These are phyloP conservation scores for Marmota flaviventris DNA, from an alignment of 2,113 vertebrate genomes.

Conservation along the genomic window DNA sequence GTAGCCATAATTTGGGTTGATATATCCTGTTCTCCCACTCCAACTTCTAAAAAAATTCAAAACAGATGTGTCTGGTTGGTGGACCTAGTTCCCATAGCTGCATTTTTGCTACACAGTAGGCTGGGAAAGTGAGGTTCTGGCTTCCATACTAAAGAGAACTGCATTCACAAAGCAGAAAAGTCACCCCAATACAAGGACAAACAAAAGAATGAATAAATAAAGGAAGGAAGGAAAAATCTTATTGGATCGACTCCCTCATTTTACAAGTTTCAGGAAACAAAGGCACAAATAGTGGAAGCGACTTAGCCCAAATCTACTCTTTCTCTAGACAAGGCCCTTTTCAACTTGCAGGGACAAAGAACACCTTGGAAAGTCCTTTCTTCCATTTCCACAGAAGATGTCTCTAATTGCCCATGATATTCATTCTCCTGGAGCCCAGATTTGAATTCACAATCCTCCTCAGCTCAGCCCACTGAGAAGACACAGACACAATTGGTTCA, in stretches of 20 bases:
- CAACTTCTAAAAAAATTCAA: neutral
- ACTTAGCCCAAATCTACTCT: neutral
- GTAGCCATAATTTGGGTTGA: neutral
- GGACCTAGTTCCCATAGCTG: neutral
- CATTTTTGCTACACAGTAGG: neutral
- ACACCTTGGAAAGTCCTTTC: neutral
- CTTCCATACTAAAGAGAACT: neutral
- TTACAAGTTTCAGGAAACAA: slow-evolving; percentile 3
- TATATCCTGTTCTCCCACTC: neutral
- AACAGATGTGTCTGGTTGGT: neutral
- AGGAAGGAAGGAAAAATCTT: neutral
- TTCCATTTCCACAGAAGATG: neutral
- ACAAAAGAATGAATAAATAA: neutral
- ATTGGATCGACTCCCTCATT: neutral
- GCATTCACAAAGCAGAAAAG: neutral
- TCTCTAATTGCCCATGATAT: neutral
- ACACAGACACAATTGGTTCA: neutral
- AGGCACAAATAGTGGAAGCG: neutral
- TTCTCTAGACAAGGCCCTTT: neutral
- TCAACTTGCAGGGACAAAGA: neutral
- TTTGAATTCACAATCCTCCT: neutral
- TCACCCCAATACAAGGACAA: neutral
- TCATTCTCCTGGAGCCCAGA: neutral
- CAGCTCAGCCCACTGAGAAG: neutral
- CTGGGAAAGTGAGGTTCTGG: neutral